Evolutionary conservation across 1,140 invertebrate genomes (phyloP).

Genomic region (Saccostrea cuccullata): DNA sequence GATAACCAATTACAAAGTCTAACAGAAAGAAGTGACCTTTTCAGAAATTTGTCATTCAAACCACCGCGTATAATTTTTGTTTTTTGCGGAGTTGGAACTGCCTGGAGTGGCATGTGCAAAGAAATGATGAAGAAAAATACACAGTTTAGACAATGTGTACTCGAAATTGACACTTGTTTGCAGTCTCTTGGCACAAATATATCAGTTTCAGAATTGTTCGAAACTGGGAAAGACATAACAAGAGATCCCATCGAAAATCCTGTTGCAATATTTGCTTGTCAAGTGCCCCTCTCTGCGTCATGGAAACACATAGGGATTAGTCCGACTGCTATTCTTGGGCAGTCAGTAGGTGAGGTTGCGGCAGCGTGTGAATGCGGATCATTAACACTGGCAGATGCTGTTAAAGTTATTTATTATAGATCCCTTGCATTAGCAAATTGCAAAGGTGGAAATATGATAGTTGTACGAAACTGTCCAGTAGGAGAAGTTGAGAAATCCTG

Average conservation of each 20-base stretch:
- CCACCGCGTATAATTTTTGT: slow-evolving; percentile 57
- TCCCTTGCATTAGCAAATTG: slow-evolving; percentile 44
- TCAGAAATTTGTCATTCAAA: background rate
- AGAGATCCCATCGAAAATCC: slow-evolving; percentile 54
- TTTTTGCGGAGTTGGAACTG: slow-evolving; percentile 66
- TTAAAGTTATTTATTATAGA: slow-evolving; percentile 58
- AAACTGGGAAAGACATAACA: slow-evolving; percentile 27
- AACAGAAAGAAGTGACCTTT: slow-evolving; percentile 1
- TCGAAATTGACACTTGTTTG: slow-evolving; percentile 45
- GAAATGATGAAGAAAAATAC: slow-evolving; percentile 53
- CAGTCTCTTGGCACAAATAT: slow-evolving; percentile 27
- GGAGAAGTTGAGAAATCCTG: slow-evolving; percentile 46
- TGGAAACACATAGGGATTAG: slow-evolving; percentile 56
- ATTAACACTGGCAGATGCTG: slow-evolving; percentile 54
- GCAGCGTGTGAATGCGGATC: slow-evolving; percentile 57
- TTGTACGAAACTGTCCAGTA: slow-evolving; percentile 47
- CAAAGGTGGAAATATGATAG: slow-evolving; percentile 58
- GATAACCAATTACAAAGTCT: background rate
- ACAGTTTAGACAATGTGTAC: slow-evolving; percentile 50
- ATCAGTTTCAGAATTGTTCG: slow-evolving; percentile 53
- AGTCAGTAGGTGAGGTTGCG: slow-evolving; percentile 64
- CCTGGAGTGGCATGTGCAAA: slow-evolving; percentile 63
- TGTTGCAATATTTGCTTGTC: slow-evolving; percentile 60
- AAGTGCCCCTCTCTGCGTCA: slow-evolving; percentile 46
- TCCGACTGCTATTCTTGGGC: slow-evolving; percentile 57